Evolutionary conservation across 2,113 vertebrate genomes (phyloP), one percentile per base, ranked within the genome.

Genomic region (Bos javanicus): DNA sequence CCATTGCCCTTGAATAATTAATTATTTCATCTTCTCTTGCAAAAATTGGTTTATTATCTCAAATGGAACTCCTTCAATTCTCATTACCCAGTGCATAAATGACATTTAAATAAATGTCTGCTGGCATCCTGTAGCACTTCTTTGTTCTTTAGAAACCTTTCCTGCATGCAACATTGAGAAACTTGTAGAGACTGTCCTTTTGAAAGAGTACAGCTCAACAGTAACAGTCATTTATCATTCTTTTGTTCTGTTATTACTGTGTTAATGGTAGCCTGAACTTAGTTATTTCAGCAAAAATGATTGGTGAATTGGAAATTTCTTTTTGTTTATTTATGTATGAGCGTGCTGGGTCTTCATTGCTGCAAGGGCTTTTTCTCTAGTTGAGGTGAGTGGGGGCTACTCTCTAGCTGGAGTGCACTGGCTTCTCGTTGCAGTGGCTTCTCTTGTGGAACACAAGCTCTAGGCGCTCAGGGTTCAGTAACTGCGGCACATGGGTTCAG

Each of bases 1-100:
- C 19, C 71, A 10, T 43, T 54, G 84, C 3, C 95, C 88, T 96
- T 97, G 93, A 97, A 98, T 95, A 97, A 96, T 97, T 91, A 95
- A 97, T 95, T 67, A 50, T 62, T 94, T 94, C 81, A 90, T 97
- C 96, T 95, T 82, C 93, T 88, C 76, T 85, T 4, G 2, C 64
- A 67, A 92, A 96, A 93, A 87, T 46, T 87, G 91, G 54, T 89
- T 96, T 95, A 93, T 97, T 64, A 87, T 94, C 97, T 87, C 91
- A 39, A 64, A 43, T 57, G 60, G 82, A 78, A 48, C 54, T 52
- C 64, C 50, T 71, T 91, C 82, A 46, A 9, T 93, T 83, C 78
- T 87, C 67, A 50, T 94, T 90, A 86, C 60, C 64, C 86, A 14
- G 0, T 60, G 83, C 36, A 39, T 19, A 74, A 74, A 67, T 97